Conservation (phyloP, 2,797 vertebrate genomes). For the Falco peregrinus region DNA sequence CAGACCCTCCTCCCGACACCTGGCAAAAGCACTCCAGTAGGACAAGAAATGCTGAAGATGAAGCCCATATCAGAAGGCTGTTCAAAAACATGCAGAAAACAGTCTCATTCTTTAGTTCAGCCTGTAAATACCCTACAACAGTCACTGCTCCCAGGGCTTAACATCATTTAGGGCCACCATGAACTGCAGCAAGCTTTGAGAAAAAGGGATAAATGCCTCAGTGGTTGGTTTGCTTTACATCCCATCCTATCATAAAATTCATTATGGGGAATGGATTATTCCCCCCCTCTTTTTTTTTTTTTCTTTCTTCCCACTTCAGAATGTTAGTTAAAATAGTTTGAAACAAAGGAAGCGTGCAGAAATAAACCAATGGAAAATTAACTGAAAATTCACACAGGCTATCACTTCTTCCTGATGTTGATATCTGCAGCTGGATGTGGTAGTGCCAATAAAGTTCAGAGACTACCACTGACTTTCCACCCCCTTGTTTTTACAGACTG, state of each 20-base stretch:
- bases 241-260: not conserved
- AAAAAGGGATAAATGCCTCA: not conserved
- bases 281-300: not conserved
- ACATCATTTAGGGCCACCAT: accelerated
- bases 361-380: not conserved
- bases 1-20: not conserved
- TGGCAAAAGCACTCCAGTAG: not conserved
- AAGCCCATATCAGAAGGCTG: not conserved
- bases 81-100: not conserved
- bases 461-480: not conserved
- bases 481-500: not conserved
- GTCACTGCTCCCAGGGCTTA: not conserved
- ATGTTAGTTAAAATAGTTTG: not conserved
- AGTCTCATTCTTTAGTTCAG: not conserved
- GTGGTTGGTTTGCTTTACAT: not conserved
- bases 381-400: not conserved
- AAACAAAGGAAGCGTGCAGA: not conserved
- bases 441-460: not conserved
- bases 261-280: not conserved
- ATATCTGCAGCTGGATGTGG: not conserved
- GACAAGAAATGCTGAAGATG: not conserved
- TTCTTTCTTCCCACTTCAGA: not conserved
- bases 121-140: not conserved
- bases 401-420: not conserved
- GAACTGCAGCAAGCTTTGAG: not conserved